Evolutionary conservation across 2,113 vertebrate genomes (phyloP), one percentile per base, ranked within the genome.

Genomic region (Microtus ochrogaster): DNA sequence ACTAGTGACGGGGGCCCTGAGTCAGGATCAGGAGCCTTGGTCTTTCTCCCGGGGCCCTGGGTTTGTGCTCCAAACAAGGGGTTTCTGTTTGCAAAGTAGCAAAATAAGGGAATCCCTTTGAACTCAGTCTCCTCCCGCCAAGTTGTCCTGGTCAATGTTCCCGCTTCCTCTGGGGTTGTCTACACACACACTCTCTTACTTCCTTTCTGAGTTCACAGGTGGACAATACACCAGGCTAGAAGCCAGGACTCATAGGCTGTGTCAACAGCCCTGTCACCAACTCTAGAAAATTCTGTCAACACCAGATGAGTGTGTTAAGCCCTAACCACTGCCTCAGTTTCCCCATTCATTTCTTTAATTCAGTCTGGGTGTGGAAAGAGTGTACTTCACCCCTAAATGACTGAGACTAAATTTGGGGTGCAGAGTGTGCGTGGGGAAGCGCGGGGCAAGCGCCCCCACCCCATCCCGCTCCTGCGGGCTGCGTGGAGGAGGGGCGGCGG

Each of bases 301-400:
- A 72, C 78, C 65, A 36, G 55, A 78, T 84, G 39, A 26, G 8
- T 22, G 91, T 63, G 41, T 70, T 78, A n/a, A 52, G 90, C 74
- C 52, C 63, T 26, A 79, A 70, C 7, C 87, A 33, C 26, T 87
- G 95, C 97, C 97, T 98, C 96, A 94, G 97, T 97, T 96, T 97
- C 97, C 97, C 95, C 78, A 58, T 74, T 79, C 39, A 30, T 77
- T 49, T 79, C 89, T 92, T 17, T 21, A 36, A 81, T 28, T 10
- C 66, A 11, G 21, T 10, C 36, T 22, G 66, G 21, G 30, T 24
- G 39, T 28, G 36, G 2, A 66, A 52, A 33, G 68, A 77, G 36
- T 39, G 3, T 28, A 66, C 36, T 28, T 74, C 55, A 39, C 21
- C 73, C 49, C 61, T 63, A 44, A 63, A 26, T 7, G 76, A 28